Percentiles rank a stretch among this genome's conserved stretches.
Evolutionary conservation across 2,888 invertebrate species (phyloP).

Genomic region (Drosophila picticornis): DNA sequence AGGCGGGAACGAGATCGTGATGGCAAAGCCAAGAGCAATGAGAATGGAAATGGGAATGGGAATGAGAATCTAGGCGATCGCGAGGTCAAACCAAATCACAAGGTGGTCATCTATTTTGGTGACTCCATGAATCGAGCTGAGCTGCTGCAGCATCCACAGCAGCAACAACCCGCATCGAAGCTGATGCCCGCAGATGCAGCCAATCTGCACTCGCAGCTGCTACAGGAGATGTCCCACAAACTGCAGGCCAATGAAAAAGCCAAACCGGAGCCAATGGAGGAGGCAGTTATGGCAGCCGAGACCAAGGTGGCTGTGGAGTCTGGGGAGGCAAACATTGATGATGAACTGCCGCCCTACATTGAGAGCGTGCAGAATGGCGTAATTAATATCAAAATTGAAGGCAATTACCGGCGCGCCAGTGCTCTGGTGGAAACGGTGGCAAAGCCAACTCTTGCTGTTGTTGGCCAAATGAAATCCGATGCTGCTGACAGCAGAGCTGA

Average conservation of each 20-base stretch:
- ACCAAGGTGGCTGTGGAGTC: neutral
- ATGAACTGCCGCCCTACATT: constrained; percentile 85
- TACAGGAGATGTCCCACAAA: constrained; percentile 79
- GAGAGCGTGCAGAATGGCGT: constrained; percentile 86
- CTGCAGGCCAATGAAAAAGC: constrained; percentile 52
- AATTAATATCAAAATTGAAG: constrained; percentile 88
- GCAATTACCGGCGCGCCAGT: constrained; percentile 87
- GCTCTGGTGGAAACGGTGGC: constrained; percentile 87
- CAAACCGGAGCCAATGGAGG: constrained; percentile 17
- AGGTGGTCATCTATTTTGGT: constrained; percentile 91
- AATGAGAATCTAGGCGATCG: constrained; percentile 51
- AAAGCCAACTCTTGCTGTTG: constrained; percentile 80
- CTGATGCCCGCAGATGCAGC: constrained; percentile 46
- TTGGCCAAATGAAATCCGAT: constrained; percentile 74
- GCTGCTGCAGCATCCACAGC: constrained; percentile 36
- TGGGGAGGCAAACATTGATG: constrained; percentile 62
- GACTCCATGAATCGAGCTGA: constrained; percentile 86
- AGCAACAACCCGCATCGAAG: constrained; percentile 29
- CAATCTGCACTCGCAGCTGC: constrained; percentile 65
- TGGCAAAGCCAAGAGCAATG: constrained; percentile 64
- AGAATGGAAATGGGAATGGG: constrained; percentile 48
- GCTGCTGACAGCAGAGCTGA: constrained; percentile 36
- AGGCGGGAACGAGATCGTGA: constrained; percentile 27
- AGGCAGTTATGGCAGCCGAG: neutral
- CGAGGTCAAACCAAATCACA: constrained; percentile 85